Percentiles rank a stretch among this genome's conserved stretches.
phyloP scores from a whole-genome alignment of 2,113 vertebrate species.

The Tachuris rubrigastra region DNA sequence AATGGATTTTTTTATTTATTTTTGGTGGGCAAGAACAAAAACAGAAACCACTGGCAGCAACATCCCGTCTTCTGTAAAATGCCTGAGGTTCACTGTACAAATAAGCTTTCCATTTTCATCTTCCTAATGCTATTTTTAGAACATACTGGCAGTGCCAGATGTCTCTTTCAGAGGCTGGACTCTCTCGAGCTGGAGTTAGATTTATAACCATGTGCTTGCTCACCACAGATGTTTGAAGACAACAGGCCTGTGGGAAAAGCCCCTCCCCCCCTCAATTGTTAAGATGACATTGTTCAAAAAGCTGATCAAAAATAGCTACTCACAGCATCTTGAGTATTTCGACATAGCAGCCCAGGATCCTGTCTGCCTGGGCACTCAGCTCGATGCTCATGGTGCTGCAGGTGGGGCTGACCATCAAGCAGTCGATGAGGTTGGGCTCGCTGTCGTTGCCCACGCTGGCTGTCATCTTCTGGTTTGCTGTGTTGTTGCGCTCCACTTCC shows the following conservation, averaged over 20 bases:
- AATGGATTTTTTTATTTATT: not conserved
- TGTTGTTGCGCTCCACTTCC: slow-evolving; percentile 95
- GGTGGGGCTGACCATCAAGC: slow-evolving; percentile 95
- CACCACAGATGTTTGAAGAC: slow-evolving; percentile 7
- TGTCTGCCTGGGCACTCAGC: slow-evolving; percentile 93
- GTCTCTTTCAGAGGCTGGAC: slow-evolving; percentile 34
- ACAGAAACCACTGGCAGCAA: slow-evolving; percentile 28
- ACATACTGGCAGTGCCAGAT: slow-evolving; percentile 40
- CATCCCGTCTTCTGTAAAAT: not conserved
- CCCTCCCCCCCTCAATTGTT: not conserved
- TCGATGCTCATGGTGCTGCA: slow-evolving; percentile 96
- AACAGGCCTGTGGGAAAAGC: not conserved
- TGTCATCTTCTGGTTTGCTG: slow-evolving; percentile 86
- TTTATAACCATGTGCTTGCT: slow-evolving; percentile 17
- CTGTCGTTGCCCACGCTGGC: slow-evolving; percentile 85
- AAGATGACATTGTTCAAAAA: not conserved
- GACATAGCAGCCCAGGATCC: slow-evolving; percentile 94
- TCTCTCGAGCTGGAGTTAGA: not conserved
- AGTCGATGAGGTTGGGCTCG: slow-evolving; percentile 98
- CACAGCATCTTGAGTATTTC: slow-evolving; percentile 99
- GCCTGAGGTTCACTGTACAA: slow-evolving; percentile 26
- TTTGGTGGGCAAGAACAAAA: slow-evolving; percentile 12
- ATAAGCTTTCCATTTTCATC: slow-evolving; percentile 40
- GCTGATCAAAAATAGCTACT: slow-evolving; percentile 65
- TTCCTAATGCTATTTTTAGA: slow-evolving; percentile 58